Percentiles rank a stretch among this genome's conserved stretches.
phyloP scores from a whole-genome alignment of 2,113 vertebrate species.

The Austrofundulus limnaeus region DNA sequence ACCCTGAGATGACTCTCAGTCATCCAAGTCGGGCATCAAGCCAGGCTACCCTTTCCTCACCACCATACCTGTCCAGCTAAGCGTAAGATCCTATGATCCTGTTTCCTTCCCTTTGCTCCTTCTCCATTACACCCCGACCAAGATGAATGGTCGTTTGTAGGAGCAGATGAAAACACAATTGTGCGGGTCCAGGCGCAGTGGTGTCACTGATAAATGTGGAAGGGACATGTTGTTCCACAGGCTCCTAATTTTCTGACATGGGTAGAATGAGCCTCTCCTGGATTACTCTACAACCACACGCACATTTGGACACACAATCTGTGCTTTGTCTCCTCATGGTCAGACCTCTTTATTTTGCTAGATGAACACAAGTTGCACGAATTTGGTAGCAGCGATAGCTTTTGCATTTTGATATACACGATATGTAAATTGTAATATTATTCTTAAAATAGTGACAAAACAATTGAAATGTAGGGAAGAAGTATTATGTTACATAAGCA shows the following conservation, averaged over 20 bases:
- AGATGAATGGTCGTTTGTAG: conserved; percentile 60
- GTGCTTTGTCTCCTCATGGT: neutral
- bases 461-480: neutral
- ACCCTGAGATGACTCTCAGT: conserved; percentile 61
- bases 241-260: conserved; percentile 51
- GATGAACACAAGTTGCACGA: neutral
- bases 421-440: neutral
- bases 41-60: conserved; percentile 54
- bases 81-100: conserved; percentile 57
- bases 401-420: neutral
- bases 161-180: conserved; percentile 58
- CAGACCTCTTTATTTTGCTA: neutral
- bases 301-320: conserved; percentile 9
- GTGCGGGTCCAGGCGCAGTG: conserved; percentile 45
- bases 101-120: conserved; percentile 48
- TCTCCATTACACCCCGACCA: conserved; percentile 49
- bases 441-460: neutral
- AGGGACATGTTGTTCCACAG: conserved; percentile 49
- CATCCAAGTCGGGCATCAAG: conserved; percentile 58
- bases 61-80: conserved; percentile 64
- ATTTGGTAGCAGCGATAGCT: neutral
- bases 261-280: conserved; percentile 15
- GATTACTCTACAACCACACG: neutral
- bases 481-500: neutral
- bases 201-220: conserved; percentile 66